Evolutionary conservation across 2,797 vertebrate genomes (phyloP).

Genomic region (Danio kyathit): DNA sequence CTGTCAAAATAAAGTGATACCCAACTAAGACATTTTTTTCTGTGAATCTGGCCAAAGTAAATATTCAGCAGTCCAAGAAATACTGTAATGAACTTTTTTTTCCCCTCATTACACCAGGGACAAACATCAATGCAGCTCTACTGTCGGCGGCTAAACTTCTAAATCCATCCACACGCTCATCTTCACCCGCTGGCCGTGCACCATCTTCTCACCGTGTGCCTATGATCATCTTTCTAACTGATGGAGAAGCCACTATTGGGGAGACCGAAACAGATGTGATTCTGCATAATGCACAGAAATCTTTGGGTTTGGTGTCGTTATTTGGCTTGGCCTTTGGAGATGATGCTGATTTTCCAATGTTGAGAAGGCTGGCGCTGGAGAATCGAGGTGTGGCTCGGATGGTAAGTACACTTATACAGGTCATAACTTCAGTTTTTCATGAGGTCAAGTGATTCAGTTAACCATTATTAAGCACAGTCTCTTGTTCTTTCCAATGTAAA

Average conservation of each 20-base stretch:
- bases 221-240: slow-evolving; percentile 87
- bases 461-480: neutral
- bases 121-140: slow-evolving; percentile 86
- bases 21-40: too few relatives aligned
- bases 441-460: neutral
- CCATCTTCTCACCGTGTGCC: slow-evolving; percentile 72
- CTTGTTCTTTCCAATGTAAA: neutral
- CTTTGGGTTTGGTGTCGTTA: slow-evolving; percentile 76
- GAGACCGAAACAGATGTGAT: slow-evolving; percentile 80
- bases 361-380: slow-evolving; percentile 82
- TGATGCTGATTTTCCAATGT: slow-evolving; percentile 84
- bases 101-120: slow-evolving; percentile 75
- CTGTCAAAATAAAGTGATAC: too few relatives aligned
- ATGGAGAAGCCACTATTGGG: slow-evolving; percentile 85
- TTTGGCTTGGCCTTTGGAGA: slow-evolving; percentile 88
- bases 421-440: neutral
- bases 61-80: neutral
- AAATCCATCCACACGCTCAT: slow-evolving; percentile 68
- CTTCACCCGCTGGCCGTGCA: slow-evolving; percentile 52
- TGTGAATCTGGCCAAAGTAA: too few relatives aligned
- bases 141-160: slow-evolving; percentile 84
- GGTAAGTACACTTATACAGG: slow-evolving; percentile 52
- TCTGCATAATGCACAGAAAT: slow-evolving; percentile 79
- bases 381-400: slow-evolving; percentile 82
- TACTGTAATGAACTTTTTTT: neutral